Conservation (phyloP, 1,140 invertebrate species). For the Orussus abietinus region DNA sequence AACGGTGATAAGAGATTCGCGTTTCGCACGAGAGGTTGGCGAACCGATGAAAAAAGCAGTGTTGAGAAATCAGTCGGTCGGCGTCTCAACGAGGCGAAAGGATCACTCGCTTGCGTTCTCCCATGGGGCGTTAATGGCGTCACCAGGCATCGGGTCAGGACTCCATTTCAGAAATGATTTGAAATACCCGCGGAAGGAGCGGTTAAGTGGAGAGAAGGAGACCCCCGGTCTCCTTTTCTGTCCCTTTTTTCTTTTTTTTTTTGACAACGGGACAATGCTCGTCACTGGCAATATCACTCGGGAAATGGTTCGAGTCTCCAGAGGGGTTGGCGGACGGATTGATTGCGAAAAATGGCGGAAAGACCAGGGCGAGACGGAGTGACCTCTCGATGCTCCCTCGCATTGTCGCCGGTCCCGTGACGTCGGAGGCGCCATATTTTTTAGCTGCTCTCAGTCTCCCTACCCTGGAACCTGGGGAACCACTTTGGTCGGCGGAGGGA, state of each 20-base stretch:
- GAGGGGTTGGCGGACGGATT: conserved; percentile 17
- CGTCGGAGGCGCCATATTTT: no score
- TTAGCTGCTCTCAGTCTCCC: no score
- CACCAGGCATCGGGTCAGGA: conserved; percentile 37
- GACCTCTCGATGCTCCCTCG: conserved; percentile 5
- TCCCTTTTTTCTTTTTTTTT: conserved; percentile 19
- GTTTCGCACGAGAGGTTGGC: no score
- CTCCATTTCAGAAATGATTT: conserved; percentile 47
- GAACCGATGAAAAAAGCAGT: no score
- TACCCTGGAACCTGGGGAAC: no score
- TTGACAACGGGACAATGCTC: conserved; percentile 41
- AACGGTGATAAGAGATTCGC: no score
- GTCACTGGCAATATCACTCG: conserved; percentile 41
- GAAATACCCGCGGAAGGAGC: conserved; percentile 28
- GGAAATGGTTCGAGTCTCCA: conserved; percentile 30
- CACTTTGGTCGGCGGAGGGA: neutral
- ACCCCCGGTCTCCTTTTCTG: conserved; percentile 17
- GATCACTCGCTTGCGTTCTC: conserved; percentile 15
- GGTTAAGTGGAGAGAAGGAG: conserved; percentile 29
- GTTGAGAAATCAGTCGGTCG: conserved; percentile 19
- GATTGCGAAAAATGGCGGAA: conserved; percentile 24
- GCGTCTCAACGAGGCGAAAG: conserved; percentile 27
- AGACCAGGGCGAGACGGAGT: conserved; percentile 7
- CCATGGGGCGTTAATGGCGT: conserved; percentile 29
- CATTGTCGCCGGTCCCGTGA: conserved; percentile 5